A percentile compares a stretch with the other conserved stretches of the same genome.
Evolutionary conservation across 2,888 invertebrate species (phyloP).

Genomic region (Microdon myrmicae): DNA sequence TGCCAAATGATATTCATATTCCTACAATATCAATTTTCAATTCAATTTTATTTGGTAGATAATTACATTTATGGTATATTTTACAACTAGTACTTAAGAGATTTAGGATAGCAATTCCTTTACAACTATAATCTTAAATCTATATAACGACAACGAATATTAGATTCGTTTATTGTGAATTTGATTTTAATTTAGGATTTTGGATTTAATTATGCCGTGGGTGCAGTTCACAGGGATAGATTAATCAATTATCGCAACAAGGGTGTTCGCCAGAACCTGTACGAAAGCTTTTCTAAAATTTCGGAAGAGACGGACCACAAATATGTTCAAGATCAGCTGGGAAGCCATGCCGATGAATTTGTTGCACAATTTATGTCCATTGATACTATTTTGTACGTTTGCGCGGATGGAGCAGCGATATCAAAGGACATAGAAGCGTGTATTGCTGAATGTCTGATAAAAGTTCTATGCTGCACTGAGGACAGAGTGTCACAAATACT

Average conservation of each 20-base stretch:
- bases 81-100: too few relatives aligned
- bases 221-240: constrained; percentile 75
- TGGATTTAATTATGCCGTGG: constrained; percentile 76
- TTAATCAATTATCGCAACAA: constrained; percentile 69
- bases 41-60: too few relatives aligned
- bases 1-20: too few relatives aligned
- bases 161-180: too few relatives aligned
- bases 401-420: constrained; percentile 82
- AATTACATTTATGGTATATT: too few relatives aligned
- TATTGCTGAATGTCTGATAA: constrained; percentile 69
- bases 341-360: constrained; percentile 69
- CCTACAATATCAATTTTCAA: too few relatives aligned
- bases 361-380: constrained; percentile 69
- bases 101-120: too few relatives aligned
- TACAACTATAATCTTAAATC: too few relatives aligned
- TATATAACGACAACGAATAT: too few relatives aligned
- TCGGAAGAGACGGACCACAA: constrained; percentile 66
- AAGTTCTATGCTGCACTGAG: constrained; percentile 65
- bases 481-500: constrained; percentile 68
- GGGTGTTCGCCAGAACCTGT: constrained; percentile 71
- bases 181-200: too few relatives aligned
- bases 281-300: constrained; percentile 76
- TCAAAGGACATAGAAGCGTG: constrained; percentile 74
- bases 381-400: constrained; percentile 74
- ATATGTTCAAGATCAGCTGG: constrained; percentile 77